Evolutionary conservation across 2,888 invertebrate genomes (phyloP).

Genomic region (Cryptops parisi): DNA sequence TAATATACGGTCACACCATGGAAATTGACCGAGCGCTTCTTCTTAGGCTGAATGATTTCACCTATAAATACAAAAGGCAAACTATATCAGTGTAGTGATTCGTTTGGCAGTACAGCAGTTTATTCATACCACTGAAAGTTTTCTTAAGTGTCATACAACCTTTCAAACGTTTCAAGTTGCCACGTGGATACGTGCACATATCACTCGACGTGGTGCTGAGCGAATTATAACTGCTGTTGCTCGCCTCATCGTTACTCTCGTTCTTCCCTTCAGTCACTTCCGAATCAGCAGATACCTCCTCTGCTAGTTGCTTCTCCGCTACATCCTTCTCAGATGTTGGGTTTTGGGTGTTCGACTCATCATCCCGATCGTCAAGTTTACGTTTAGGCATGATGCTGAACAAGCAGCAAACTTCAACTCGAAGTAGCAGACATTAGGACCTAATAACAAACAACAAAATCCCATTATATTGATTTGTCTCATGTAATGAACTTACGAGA

Average conservation of each 20-base stretch:
- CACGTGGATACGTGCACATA: conserved; percentile 9
- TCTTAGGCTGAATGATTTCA: conserved; percentile 33
- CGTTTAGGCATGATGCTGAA: conserved; percentile 11
- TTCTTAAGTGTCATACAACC: background rate
- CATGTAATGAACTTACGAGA: no score
- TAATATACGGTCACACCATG: conserved; percentile 88
- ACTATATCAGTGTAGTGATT: background rate
- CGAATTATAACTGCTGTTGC: conserved; percentile 17
- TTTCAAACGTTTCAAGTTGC: conserved; percentile 6
- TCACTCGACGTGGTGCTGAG: conserved; percentile 17
- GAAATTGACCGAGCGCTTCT: conserved; percentile 71
- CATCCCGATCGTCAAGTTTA: conserved; percentile 4
- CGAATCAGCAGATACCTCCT: background rate
- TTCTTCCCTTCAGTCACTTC: background rate
- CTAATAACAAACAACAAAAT: no score
- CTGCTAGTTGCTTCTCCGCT: background rate
- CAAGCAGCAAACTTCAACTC: no score
- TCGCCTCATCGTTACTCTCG: conserved; percentile 3
- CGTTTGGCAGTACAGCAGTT: background rate
- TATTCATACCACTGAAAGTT: background rate
- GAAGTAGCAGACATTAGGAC: no score
- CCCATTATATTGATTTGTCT: no score
- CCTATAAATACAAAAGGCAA: background rate
- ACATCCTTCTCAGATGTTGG: background rate
- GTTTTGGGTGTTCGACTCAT: background rate